Evolutionary conservation across 2,113 vertebrate species (phyloP).

Genomic region (Phrynosoma platyrhinos): DNA sequence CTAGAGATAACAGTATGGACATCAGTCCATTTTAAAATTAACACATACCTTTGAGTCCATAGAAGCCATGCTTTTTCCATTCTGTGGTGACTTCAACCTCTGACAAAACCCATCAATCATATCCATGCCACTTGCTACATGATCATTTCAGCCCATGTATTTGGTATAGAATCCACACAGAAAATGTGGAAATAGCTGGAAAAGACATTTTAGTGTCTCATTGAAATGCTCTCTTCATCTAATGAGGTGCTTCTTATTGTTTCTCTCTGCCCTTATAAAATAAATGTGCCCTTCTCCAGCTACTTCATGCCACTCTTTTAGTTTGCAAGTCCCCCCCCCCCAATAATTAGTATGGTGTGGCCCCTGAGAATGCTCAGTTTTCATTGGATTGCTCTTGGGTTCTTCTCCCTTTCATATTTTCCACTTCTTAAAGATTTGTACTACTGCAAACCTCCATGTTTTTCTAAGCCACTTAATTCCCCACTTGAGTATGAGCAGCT

Average conservation of each 20-base stretch:
- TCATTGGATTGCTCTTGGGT: too few relatives aligned
- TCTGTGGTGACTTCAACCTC: neutral
- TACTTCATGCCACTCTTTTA: too few relatives aligned
- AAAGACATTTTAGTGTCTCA: neutral
- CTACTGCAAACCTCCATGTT: neutral
- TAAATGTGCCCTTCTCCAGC: neutral
- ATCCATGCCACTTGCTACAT: neutral
- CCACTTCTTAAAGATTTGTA: neutral
- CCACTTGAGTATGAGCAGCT: too few relatives aligned
- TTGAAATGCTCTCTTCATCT: too few relatives aligned
- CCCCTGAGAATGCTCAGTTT: too few relatives aligned
- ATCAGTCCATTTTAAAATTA: too few relatives aligned
- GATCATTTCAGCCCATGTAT: neutral
- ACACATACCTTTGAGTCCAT: neutral
- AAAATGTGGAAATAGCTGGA: neutral
- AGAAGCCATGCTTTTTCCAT: neutral
- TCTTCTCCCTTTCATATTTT: too few relatives aligned
- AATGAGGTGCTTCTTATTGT: neutral
- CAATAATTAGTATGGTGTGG: too few relatives aligned
- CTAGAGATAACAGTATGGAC: neutral
- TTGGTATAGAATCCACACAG: too few relatives aligned
- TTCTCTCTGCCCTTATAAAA: neutral
- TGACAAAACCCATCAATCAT: neutral
- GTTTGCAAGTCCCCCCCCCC: too few relatives aligned
- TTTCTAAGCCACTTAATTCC: too few relatives aligned